Evolutionary conservation across 2,888 invertebrate species (phyloP).

Genomic region (Troides oblongomaculatus): DNA sequence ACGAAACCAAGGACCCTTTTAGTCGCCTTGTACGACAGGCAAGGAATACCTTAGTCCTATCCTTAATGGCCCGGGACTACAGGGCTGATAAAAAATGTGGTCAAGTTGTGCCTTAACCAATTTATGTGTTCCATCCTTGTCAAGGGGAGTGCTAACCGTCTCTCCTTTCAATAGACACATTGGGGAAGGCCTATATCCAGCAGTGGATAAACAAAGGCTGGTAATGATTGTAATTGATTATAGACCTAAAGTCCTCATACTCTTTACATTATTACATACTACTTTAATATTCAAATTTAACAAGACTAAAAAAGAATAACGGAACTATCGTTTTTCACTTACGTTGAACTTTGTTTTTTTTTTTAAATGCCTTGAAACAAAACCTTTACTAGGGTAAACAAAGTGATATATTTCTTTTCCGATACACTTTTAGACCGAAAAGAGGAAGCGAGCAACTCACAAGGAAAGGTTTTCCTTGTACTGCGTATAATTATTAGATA

Average conservation of each 20-base stretch:
- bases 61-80: no score
- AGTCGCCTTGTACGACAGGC: no score
- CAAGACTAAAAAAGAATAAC: no score
- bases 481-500: conserved; percentile 28
- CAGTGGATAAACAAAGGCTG: no score
- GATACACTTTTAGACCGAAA: conserved; percentile 12
- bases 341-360: background rate
- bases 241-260: no score
- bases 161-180: conserved; percentile 99
- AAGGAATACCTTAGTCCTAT: no score
- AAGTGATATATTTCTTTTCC: conserved; percentile 4
- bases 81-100: conserved; percentile 48
- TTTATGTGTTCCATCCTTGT: conserved; percentile 90
- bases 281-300: background rate
- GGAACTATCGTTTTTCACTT: background rate
- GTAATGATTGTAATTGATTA: no score
- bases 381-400: conserved; percentile 6
- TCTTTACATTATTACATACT: no score
- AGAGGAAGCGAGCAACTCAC: conserved; percentile 22
- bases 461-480: conserved; percentile 63
- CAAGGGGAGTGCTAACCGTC: conserved; percentile 97
- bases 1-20: no score
- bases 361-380: background rate
- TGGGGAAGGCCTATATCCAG: no score
- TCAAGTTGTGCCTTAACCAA: conserved; percentile 58